Evolutionary conservation across 2,888 invertebrate genomes (phyloP), one percentile per base, ranked within the genome.

Genomic region (Acanthosoma haemorrhoidale): DNA sequence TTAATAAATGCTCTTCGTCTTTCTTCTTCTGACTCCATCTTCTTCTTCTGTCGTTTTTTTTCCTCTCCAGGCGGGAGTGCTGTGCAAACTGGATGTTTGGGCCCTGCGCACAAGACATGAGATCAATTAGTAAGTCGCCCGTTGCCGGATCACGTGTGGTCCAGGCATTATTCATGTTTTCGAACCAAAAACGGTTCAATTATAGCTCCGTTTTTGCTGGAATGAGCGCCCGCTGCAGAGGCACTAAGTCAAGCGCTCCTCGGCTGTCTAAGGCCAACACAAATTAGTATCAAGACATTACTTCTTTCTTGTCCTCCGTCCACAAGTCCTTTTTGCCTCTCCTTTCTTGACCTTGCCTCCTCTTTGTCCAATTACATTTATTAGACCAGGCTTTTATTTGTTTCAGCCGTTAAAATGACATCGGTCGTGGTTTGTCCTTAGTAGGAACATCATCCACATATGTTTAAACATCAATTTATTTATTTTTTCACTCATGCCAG

Each of bases 231-330:
- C n/a, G 25, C 11, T n/a, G 25, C 21, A 29, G 51, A 51, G 51
- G 51, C 51, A 51, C 51, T 51, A 51, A 51, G 25, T 51, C 51
- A 51, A 51, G 51, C 51, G 29, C 51, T 51, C 51, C 51, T 51
- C 29, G 21, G n/a, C 51, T 29, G 51, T 51, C 51, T 25, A 2
- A 13, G 21, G n/a, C 25, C 25, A 51, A 51, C 51, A 51, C 51
- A 51, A 51, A 51, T 51, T 51, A 51, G 51, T 51, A 51, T 51
- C 25, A 51, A 51, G 51, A 51, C 51, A 51, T 51, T 51, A 51
- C 25, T 25, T 25, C 25, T 51, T n/a, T 51, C 51, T 51, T 51
- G 29, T 51, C 21, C 13, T 51, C 21, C 25, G 2, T 1, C 25
- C 51, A n/a, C n/a, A 5, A 5, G 9, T n/a, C 6, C 25, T n/a